Evolutionary conservation across 2,888 invertebrate genomes (phyloP).

Genomic region (Phorcus lineatus): DNA sequence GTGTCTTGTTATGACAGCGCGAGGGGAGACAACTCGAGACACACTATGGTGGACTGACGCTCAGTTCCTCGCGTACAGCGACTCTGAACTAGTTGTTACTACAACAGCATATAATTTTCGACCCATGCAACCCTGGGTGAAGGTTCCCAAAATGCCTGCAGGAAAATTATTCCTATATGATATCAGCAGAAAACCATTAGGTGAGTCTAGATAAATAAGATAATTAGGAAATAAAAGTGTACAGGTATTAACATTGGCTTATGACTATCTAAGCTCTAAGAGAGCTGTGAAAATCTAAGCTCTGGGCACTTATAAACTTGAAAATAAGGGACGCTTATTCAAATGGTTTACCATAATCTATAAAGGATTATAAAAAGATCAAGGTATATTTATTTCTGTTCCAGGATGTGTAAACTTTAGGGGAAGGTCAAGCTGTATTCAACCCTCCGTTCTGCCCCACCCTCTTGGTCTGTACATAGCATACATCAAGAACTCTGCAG

Average conservation of each 20-base stretch:
- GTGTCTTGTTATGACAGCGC: not conserved
- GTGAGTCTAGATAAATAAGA: not conserved
- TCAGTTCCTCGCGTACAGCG: slow-evolving; percentile 64
- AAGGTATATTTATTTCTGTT: slow-evolving; percentile 25
- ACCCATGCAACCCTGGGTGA: slow-evolving; percentile 43
- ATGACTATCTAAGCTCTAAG: no score
- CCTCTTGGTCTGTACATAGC: slow-evolving; percentile 58
- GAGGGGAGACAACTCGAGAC: slow-evolving; percentile 7
- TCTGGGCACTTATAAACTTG: no score
- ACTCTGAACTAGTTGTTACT: slow-evolving; percentile 50
- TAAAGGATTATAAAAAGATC: no score
- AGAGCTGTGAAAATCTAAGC: no score
- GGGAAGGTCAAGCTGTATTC: slow-evolving; percentile 48
- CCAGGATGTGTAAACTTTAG: slow-evolving; percentile 51
- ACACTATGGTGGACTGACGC: slow-evolving; percentile 65
- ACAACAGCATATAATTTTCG: slow-evolving; percentile 50
- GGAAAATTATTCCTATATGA: slow-evolving; percentile 45
- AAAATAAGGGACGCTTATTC: no score
- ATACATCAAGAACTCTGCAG: slow-evolving; percentile 46
- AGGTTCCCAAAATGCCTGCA: slow-evolving; percentile 39
- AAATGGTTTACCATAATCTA: no score
- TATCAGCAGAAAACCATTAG: not conserved
- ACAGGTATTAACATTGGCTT: not conserved
- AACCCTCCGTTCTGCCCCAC: slow-evolving; percentile 58
- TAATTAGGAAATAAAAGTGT: not conserved